Conservation (phyloP, 2,113 vertebrate genomes). For the Clarias macrocephalus region DNA sequence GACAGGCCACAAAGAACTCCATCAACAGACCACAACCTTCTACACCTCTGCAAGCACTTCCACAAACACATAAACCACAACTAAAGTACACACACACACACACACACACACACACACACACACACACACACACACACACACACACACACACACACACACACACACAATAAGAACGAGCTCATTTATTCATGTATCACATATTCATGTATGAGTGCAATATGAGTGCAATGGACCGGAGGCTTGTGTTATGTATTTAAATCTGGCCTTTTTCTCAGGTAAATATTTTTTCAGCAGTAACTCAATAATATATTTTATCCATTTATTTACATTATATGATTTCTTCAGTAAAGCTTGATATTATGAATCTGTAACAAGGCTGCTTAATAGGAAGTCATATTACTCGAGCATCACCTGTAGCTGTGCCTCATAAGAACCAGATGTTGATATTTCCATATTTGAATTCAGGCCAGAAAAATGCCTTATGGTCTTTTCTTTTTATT, state of each 20-base stretch:
- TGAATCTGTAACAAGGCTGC: background rate
- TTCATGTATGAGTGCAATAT: background rate
- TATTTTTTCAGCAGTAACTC: conserved; percentile 5
- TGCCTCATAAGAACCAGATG: conserved; percentile 31
- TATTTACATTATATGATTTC: background rate
- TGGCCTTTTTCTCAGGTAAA: background rate
- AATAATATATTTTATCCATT: background rate
- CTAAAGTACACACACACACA: background rate
- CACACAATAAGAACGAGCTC: background rate
- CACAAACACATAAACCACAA: background rate
- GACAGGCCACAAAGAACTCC: conserved; percentile 17
- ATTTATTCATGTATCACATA: background rate
- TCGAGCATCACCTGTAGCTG: conserved; percentile 21
- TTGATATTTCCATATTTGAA: conserved; percentile 4
- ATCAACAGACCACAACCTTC: conserved; percentile 14
- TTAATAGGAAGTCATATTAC: conserved; percentile 3
- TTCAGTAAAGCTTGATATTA: background rate
- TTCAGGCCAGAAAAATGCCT: background rate
- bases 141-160: background rate
- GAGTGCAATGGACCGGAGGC: background rate
- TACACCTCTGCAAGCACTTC: background rate
- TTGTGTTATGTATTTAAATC: conserved; percentile 25
- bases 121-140: background rate
- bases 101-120: no score
- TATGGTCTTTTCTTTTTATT: background rate